Evolutionary conservation across 2,113 vertebrate species (phyloP), one percentile per base, ranked within the genome.

Genomic region (Ranitomeya imitator): DNA sequence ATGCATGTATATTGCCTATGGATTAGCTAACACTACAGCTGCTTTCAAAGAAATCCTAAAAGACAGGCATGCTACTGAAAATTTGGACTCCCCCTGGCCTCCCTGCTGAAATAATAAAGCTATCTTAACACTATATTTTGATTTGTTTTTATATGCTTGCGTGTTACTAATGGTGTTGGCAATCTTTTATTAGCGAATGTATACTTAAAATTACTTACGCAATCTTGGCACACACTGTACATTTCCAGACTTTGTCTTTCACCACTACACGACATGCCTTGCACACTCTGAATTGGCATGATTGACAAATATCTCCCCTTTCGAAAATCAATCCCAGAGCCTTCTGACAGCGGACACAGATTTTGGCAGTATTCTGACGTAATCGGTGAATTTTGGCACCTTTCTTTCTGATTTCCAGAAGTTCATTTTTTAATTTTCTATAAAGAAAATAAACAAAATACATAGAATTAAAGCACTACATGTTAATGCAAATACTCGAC

Each of bases 361-460:
- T 92, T 51, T 96, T 95, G 90, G 90, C 93, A 9, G 90, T 89
- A 18, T 97, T 95, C 0, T 93, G 94, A 26, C 92, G 91, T 0
- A 93, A 94, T 31, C 91, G 90, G 12, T 93, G 94, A 16, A 81
- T 92, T 71, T 89, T 95, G 1, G 93, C 91, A 0, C 97, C 96
- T 91, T 93, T 96, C n/a, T 94, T 94, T 90, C 95, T 97, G 90
- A 95, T 96, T 91, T 99, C 97, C 91, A 99, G 89, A 71, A 99
- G 95, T 90, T 99, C 98, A 37, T 99, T 99, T 93, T 99, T 99
- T 90, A 99, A 61, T 90, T 96, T 99, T 92, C 98, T 99, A 55
- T 6, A 84, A 88, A 37, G 0, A 74, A 6, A 45, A 74, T 11
- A 74, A 16, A 10, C 16, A 76, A 76, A 76, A 52, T 51, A 76